A percentile compares a stretch with the other conserved stretches of the same genome.
Evolutionary conservation across 2,888 invertebrate genomes (phyloP).

Genomic region (Chouioia cunea): DNA sequence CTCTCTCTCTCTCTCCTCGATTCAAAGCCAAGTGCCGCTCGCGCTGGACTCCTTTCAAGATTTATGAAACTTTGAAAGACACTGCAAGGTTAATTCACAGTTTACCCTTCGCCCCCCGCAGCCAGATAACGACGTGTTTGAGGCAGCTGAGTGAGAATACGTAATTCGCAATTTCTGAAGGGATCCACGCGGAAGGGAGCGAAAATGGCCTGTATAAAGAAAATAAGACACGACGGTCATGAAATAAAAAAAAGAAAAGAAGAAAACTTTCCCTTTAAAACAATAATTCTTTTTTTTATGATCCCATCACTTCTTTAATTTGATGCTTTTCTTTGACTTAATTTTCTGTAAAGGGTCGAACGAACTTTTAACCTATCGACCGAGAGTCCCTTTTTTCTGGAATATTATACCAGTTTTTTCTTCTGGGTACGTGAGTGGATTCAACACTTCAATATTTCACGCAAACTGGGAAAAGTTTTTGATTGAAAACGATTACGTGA

Average conservation of each 20-base stretch:
- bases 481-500: slow-evolving; percentile 38
- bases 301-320: slow-evolving; percentile 21
- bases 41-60: slow-evolving; percentile 28
- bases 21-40: neutral
- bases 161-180: slow-evolving; percentile 48
- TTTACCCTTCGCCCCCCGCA: neutral
- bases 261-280: slow-evolving; percentile 42
- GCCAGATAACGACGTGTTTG: slow-evolving; percentile 49
- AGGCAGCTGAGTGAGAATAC: slow-evolving; percentile 48
- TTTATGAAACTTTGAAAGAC: slow-evolving; percentile 48
- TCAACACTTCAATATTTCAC: slow-evolving; percentile 13
- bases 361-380: neutral
- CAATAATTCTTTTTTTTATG: neutral
- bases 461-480: slow-evolving; percentile 25
- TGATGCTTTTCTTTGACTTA: slow-evolving; percentile 43
- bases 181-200: slow-evolving; percentile 11
- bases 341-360: slow-evolving; percentile 28
- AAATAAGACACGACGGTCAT: neutral
- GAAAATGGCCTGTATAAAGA: neutral
- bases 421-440: neutral
- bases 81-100: slow-evolving; percentile 44
- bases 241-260: neutral
- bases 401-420: neutral
- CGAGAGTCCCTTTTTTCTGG: neutral
- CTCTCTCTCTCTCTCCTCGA: slow-evolving; percentile 1